Conservation (phyloP, 2,113 vertebrate species). For the Salvelinus namaycush region DNA sequence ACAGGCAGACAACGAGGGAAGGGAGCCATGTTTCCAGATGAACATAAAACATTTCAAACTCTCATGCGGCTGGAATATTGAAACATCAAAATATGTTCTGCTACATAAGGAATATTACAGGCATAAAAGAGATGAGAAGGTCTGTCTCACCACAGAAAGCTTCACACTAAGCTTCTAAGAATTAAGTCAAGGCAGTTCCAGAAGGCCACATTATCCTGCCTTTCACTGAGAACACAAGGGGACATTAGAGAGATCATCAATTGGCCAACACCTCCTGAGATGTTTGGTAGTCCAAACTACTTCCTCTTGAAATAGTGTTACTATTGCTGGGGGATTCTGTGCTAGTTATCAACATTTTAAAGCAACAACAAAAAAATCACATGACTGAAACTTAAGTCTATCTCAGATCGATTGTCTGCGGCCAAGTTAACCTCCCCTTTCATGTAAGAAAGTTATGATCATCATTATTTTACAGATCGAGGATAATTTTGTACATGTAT, state of each 20-base stretch:
- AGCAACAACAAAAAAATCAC: no score
- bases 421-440: no score
- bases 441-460: no score
- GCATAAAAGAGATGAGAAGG: constrained; percentile 44
- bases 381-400: no score
- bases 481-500: no score
- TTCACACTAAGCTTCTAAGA: constrained; percentile 13
- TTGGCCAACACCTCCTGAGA: constrained; percentile 25
- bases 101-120: constrained; percentile 43
- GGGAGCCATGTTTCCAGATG: constrained; percentile 40
- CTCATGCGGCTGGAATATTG: constrained; percentile 48
- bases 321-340: no score
- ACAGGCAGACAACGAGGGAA: constrained; percentile 31
- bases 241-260: constrained; percentile 33
- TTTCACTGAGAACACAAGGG: constrained; percentile 26
- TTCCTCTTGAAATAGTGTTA: no score
- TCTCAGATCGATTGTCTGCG: no score
- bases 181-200: constrained; percentile 52
- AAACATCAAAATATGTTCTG: constrained; percentile 55
- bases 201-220: constrained; percentile 38
- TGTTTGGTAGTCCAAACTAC: not conserved
- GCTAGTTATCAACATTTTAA: no score
- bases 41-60: constrained; percentile 51
- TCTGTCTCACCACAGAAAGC: constrained; percentile 26
- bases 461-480: no score